Conservation (phyloP, 2,888 invertebrate genomes). For the Lottia gigantea region DNA sequence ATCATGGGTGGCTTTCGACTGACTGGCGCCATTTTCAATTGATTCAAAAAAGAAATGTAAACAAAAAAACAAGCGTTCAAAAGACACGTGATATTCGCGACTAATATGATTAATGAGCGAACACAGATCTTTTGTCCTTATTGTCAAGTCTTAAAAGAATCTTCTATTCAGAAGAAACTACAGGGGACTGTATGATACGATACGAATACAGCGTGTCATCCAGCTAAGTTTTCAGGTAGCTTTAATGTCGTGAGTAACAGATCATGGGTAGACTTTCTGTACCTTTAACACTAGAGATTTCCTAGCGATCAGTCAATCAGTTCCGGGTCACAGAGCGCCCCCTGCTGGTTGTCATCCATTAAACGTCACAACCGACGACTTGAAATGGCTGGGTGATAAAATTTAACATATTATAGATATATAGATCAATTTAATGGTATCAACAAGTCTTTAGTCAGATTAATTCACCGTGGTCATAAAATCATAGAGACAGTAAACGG, state of each 20-base stretch:
- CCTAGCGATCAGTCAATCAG: conserved; percentile 8
- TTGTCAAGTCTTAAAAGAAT: too few species aligned
- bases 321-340: conserved; percentile 9
- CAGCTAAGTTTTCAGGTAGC: background rate
- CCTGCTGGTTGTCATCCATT: conserved; percentile 5
- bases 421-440: conserved; percentile 11
- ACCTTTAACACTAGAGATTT: conserved; percentile 2
- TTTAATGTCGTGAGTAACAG: background rate
- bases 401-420: conserved; percentile 7
- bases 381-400: conserved; percentile 1
- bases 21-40: too few species aligned
- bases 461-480: background rate
- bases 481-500: background rate
- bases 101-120: too few species aligned
- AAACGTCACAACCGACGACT: background rate
- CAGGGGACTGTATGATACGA: too few species aligned
- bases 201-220: background rate
- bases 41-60: too few species aligned
- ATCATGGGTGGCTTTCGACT: too few species aligned
- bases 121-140: too few species aligned
- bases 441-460: background rate
- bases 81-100: too few species aligned
- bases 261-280: conserved; percentile 10
- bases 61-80: too few species aligned
- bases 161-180: too few species aligned